phyloP scores from a whole-genome alignment of 2,888 invertebrate genomes.

The Eilema caniola region DNA sequence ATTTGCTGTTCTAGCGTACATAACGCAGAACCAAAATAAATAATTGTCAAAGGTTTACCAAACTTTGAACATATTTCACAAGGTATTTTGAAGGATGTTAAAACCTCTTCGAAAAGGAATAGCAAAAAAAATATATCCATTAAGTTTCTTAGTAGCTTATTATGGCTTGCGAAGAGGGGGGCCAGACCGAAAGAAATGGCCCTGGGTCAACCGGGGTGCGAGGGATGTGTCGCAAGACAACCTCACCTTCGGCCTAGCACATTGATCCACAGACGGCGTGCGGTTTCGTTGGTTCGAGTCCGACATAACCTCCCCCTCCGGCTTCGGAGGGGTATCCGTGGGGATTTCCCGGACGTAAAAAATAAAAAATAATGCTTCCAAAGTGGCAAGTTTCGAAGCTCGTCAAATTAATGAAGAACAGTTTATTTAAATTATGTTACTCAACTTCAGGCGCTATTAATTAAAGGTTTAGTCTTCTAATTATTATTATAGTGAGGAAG shows the following conservation, averaged over 20 bases:
- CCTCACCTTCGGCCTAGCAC: too few relatives aligned
- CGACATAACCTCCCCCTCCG: too few relatives aligned
- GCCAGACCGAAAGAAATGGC: too few relatives aligned
- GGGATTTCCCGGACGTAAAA: too few relatives aligned
- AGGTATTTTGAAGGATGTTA: neutral
- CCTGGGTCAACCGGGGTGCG: too few relatives aligned
- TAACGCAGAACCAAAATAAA: neutral
- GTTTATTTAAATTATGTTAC: constrained; percentile 49
- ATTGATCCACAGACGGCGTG: too few relatives aligned
- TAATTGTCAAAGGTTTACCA: neutral
- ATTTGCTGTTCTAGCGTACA: too few relatives aligned
- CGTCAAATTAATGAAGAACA: constrained; percentile 47
- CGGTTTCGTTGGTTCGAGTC: too few relatives aligned
- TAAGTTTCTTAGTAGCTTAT: constrained; percentile 30
- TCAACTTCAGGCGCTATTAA: constrained; percentile 36
- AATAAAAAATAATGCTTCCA: constrained; percentile 30
- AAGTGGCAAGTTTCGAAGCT: constrained; percentile 45
- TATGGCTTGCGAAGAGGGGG: too few relatives aligned
- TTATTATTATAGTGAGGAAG: constrained; percentile 1
- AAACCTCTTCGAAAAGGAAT: constrained; percentile 15
- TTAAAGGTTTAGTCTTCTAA: constrained; percentile 23
- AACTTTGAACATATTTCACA: neutral
- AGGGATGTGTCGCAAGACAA: too few relatives aligned
- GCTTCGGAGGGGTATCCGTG: too few relatives aligned
- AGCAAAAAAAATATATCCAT: constrained; percentile 33